These are phyloP conservation scores for Frieseomelitta varia DNA, from an alignment of 1,140 invertebrate genomes.

Conservation along the genomic window DNA sequence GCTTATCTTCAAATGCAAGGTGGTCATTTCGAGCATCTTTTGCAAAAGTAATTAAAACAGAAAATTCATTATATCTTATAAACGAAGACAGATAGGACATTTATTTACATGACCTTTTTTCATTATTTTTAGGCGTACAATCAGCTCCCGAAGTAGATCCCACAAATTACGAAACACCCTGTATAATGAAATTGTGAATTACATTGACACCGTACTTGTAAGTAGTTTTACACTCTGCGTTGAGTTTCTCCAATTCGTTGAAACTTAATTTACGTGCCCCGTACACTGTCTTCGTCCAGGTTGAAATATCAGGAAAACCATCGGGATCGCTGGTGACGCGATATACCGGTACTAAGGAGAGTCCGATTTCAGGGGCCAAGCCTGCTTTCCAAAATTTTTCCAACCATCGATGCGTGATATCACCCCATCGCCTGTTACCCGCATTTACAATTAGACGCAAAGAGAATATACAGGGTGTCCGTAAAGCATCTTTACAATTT, in stretches of 20 bases:
- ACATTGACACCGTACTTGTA: slow-evolving; percentile 79
- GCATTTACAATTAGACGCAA: not conserved
- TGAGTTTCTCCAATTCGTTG: slow-evolving; percentile 82
- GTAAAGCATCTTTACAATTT: too few relatives aligned
- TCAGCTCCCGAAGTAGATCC: too few relatives aligned
- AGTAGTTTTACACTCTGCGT: slow-evolving; percentile 76
- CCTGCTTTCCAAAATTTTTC: slow-evolving; percentile 85
- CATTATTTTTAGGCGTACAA: too few relatives aligned
- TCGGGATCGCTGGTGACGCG: slow-evolving; percentile 77
- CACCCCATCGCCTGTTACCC: slow-evolving; percentile 84
- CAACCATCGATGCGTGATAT: slow-evolving; percentile 84
- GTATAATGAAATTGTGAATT: not conserved
- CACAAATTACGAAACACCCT: too few relatives aligned
- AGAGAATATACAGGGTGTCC: too few relatives aligned
- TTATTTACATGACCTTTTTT: too few relatives aligned
- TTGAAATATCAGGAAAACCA: slow-evolving; percentile 58
- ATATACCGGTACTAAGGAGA: slow-evolving; percentile 84
- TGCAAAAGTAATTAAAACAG: too few relatives aligned
- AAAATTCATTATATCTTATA: too few relatives aligned
- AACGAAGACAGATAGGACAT: too few relatives aligned
- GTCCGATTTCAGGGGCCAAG: slow-evolving; percentile 82
- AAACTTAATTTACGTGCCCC: slow-evolving; percentile 82
- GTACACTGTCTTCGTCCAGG: slow-evolving; percentile 84
- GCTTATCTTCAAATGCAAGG: too few relatives aligned
- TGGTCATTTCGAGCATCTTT: too few relatives aligned